Evolutionary conservation across 2,797 vertebrate genomes (phyloP).

Genomic region (Microctenopoma lineatum): DNA sequence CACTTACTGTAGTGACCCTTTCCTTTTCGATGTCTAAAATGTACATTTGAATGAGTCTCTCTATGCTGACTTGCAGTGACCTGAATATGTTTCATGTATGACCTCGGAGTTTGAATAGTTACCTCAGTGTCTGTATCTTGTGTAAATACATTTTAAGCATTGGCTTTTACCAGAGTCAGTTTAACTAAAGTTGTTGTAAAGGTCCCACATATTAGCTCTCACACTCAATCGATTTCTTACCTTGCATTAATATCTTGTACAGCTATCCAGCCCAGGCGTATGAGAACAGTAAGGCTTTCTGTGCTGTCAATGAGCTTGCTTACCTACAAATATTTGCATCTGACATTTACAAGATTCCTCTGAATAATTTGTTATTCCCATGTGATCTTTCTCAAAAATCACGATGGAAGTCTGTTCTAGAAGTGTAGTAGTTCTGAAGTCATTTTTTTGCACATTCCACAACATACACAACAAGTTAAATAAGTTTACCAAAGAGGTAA

Average conservation of each 20-base stretch:
- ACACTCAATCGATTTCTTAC: background rate
- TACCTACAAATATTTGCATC: conserved; percentile 50
- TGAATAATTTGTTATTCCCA: conserved; percentile 48
- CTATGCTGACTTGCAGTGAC: conserved; percentile 30
- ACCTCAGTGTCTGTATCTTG: conserved; percentile 12
- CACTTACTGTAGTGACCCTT: conserved; percentile 17
- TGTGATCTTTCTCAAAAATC: conserved; percentile 36
- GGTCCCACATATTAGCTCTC: background rate
- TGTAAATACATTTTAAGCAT: background rate
- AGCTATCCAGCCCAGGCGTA: conserved; percentile 10
- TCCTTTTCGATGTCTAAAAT: conserved; percentile 23
- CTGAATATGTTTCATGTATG: conserved; percentile 35
- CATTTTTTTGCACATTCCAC: conserved; percentile 51
- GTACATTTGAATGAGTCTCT: conserved; percentile 21
- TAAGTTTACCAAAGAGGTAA: conserved; percentile 58
- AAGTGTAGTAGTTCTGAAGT: conserved; percentile 20
- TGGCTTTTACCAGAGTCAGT: background rate
- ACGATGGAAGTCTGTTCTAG: conserved; percentile 42
- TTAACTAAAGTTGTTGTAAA: background rate
- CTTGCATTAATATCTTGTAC: conserved; percentile 15
- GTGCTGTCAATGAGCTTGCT: conserved; percentile 13
- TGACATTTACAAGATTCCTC: conserved; percentile 59
- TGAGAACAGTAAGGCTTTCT: conserved; percentile 21
- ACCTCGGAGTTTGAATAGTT: background rate
- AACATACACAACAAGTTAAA: conserved; percentile 44